These are phyloP conservation scores for Lethenteron camtschaticum DNA, from an alignment of 2,113 vertebrate genomes.

Conservation along the genomic window DNA sequence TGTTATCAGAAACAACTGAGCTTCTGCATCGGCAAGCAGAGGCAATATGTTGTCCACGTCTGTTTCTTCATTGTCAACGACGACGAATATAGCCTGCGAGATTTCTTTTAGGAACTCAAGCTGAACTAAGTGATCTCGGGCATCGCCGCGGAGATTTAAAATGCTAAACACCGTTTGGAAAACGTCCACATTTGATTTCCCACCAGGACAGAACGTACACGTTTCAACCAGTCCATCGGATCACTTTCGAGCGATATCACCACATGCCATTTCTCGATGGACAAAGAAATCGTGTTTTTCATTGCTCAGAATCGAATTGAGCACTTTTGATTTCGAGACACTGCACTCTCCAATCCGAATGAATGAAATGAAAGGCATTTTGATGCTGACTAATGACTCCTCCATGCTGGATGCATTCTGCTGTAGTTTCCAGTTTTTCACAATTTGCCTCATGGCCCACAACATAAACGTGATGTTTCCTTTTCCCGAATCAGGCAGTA, in stretches of 20 bases:
- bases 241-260: constrained; percentile 5
- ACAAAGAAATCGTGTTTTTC: constrained; percentile 7
- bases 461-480: neutral
- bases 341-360: neutral
- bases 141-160: constrained; percentile 1
- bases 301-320: constrained; percentile 4
- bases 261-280: constrained; percentile 6
- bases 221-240: constrained; percentile 4
- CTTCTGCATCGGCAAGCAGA: too few species aligned
- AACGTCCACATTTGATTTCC: neutral
- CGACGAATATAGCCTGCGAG: neutral
- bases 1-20: too few species aligned
- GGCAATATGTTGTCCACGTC: too few species aligned
- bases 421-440: constrained; percentile 7
- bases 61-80: neutral
- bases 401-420: neutral
- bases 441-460: constrained; percentile 8
- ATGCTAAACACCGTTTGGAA: neutral
- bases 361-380: constrained; percentile 2
- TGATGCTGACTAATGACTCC: neutral
- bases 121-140: neutral
- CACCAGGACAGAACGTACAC: neutral
- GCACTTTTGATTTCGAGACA: constrained; percentile 5
- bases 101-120: neutral
- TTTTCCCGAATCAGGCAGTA: constrained; percentile 4